A percentile compares a stretch with the other conserved stretches of the same genome.
Conservation (phyloP, 2,797 vertebrate species). For the Microchirus variegatus region DNA sequence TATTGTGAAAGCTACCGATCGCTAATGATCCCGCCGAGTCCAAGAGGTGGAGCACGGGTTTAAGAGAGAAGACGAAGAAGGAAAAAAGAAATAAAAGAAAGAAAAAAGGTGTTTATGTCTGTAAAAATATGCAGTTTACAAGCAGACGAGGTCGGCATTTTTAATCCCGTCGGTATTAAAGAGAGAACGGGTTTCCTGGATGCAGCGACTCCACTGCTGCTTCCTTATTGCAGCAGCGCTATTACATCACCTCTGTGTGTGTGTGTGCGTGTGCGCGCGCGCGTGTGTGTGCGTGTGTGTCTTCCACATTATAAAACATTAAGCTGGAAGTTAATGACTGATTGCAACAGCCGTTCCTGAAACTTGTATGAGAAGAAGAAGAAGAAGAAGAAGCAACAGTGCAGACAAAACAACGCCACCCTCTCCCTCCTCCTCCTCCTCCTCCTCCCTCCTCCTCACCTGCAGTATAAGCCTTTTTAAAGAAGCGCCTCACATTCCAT, state of each 20-base stretch:
- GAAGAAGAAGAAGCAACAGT: slow-evolving; percentile 33
- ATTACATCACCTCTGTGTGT: slow-evolving; percentile 30
- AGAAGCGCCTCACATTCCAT: slow-evolving; percentile 56
- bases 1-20: slow-evolving; percentile 63
- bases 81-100: no score
- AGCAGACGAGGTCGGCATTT: slow-evolving; percentile 17
- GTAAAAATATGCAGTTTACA: slow-evolving; percentile 16
- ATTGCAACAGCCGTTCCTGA: slow-evolving; percentile 60
- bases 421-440: not conserved
- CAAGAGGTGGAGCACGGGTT: slow-evolving; percentile 20
- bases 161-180: slow-evolving; percentile 12
- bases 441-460: slow-evolving; percentile 25
- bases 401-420: slow-evolving; percentile 46
- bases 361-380: slow-evolving; percentile 21
- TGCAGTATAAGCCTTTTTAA: slow-evolving; percentile 52
- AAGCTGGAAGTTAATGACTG: slow-evolving; percentile 63
- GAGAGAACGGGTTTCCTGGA: slow-evolving; percentile 58
- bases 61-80: not conserved
- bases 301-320: slow-evolving; percentile 61
- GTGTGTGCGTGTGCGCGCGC: slow-evolving; percentile 5
- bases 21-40: slow-evolving; percentile 52
- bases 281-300: not conserved
- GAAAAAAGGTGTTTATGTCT: not conserved
- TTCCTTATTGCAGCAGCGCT: slow-evolving; percentile 41
- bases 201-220: slow-evolving; percentile 36